Evolutionary conservation across 2,113 vertebrate species (phyloP).

Genomic region (human (Homo sapiens)): GRCh38 chr3:171845001-171845500

Average conservation of each 20-base stretch:
- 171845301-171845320: background rate
- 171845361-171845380: background rate
- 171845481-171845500: background rate
- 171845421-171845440: background rate
- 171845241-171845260: background rate
- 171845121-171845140: background rate
- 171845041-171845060: background rate
- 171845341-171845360: background rate
- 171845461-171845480: background rate
- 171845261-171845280: background rate
- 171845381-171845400: background rate
- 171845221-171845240: background rate
- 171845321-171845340: background rate
- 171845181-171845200: background rate
- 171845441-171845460: background rate
- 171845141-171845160: background rate
- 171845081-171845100: background rate
- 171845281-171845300: background rate
- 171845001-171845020: background rate
- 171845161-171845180: background rate
- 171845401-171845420: background rate
- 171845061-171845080: background rate
- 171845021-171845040: background rate
- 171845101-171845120: background rate
- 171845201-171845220: constrained; percentile 9